Conservation (phyloP, 2,113 vertebrate genomes). For the Petroica traversi region DNA sequence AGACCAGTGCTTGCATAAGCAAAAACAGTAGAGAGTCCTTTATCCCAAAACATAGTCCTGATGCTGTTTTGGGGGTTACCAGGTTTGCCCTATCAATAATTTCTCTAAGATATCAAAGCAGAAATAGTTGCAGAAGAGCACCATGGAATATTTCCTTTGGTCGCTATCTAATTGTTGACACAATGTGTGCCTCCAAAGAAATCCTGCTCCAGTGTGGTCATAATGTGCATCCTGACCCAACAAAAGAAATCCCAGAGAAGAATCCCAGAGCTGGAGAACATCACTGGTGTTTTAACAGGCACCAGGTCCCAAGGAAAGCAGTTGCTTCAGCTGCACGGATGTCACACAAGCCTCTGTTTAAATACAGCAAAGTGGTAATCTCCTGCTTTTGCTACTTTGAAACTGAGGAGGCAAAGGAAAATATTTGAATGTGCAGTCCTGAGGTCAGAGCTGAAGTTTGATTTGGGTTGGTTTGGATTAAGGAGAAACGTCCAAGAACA, state of each 20-base stretch:
- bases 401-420: slow-evolving; percentile 59
- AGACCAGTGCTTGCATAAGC: neutral
- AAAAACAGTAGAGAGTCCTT: neutral
- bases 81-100: neutral
- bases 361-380: slow-evolving; percentile 30
- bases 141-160: neutral
- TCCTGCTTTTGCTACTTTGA: slow-evolving; percentile 63
- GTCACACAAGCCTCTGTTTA: slow-evolving; percentile 36
- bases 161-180: neutral
- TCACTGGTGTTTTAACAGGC: neutral
- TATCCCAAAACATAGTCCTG: neutral
- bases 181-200: neutral
- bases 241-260: neutral
- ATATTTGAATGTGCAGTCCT: slow-evolving; percentile 71
- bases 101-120: neutral
- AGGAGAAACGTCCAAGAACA: slow-evolving; percentile 78
- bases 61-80: neutral
- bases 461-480: slow-evolving; percentile 71
- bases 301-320: neutral
- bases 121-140: neutral
- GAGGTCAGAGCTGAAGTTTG: slow-evolving; percentile 76
- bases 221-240: neutral
- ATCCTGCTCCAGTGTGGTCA: neutral
- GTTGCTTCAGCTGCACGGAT: neutral
- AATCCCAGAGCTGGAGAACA: neutral